These are phyloP conservation scores for Chironomus striatipennis DNA, from an alignment of 1,140 invertebrate genomes.

Conservation along the genomic window DNA sequence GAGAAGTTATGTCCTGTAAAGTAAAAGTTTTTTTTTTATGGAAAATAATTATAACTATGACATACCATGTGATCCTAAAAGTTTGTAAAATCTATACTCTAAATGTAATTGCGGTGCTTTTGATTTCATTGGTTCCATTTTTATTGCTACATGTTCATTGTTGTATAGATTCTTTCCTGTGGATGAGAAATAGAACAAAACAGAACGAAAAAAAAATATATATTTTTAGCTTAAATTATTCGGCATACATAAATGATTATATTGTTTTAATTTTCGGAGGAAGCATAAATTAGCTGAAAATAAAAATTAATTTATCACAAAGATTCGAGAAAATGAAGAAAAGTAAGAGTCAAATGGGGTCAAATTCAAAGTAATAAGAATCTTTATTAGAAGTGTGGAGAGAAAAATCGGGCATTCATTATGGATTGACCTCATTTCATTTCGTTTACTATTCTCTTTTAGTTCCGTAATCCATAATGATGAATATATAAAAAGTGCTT, in stretches of 20 bases:
- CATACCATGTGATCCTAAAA: conserved; percentile 87
- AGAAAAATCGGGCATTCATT: too few species aligned
- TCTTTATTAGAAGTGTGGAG: too few species aligned
- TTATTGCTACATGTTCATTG: conserved; percentile 99
- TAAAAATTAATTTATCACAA: neutral
- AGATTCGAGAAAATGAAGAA: neutral
- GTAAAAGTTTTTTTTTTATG: conserved; percentile 20
- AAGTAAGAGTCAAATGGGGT: too few species aligned
- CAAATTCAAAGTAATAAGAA: too few species aligned
- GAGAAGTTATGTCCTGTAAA: conserved; percentile 1
- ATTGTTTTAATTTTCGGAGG: neutral
- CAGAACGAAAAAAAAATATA: conserved; percentile 34
- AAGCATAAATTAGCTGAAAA: neutral
- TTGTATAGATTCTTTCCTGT: conserved; percentile 98
- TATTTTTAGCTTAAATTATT: neutral
- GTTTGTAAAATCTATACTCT: conserved; percentile 99
- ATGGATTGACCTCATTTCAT: too few species aligned
- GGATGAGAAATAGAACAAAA: conserved; percentile 44
- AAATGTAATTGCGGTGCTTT: conserved; percentile 99
- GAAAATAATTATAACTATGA: conserved; percentile 11
- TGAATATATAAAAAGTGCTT: too few species aligned
- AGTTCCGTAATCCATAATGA: too few species aligned
- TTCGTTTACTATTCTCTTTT: too few species aligned
- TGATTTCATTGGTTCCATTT: conserved; percentile 99
- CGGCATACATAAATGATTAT: neutral